Percentiles rank a stretch among this genome's conserved stretches.
phyloP scores from a whole-genome alignment of 2,797 vertebrate genomes.

The Brachyrhaphis roseni region DNA sequence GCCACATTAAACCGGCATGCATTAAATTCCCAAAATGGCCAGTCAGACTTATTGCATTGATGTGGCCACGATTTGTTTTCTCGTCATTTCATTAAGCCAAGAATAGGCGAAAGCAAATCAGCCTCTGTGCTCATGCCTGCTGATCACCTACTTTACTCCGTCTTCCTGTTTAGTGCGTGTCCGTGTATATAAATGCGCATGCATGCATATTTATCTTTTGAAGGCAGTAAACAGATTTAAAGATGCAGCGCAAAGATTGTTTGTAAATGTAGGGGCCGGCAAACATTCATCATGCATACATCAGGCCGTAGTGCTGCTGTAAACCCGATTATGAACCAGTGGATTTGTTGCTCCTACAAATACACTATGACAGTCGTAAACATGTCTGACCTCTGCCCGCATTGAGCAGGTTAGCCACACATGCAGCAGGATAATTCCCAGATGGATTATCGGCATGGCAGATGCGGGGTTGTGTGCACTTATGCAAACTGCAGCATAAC shows the following conservation, averaged over 20 bases:
- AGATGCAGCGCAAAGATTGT: constrained; percentile 29
- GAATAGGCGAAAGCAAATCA: constrained; percentile 25
- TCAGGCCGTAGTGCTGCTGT: constrained; percentile 4
- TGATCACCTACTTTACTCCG: constrained; percentile 42
- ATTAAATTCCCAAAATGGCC: constrained; percentile 44
- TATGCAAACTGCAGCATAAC: constrained; percentile 26
- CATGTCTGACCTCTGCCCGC: constrained; percentile 38
- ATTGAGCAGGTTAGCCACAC: constrained; percentile 14
- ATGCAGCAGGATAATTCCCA: neutral
- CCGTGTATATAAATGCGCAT: neutral
- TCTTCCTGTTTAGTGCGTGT: neutral
- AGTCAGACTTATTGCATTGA: constrained; percentile 37
- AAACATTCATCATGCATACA: neutral
- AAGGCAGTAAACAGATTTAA: constrained; percentile 43
- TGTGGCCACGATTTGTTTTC: constrained; percentile 44
- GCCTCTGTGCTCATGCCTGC: constrained; percentile 33
- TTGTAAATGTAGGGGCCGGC: constrained; percentile 27
- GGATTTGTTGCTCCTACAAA: constrained; percentile 1
- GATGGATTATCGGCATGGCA: constrained; percentile 31
- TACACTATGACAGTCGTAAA: neutral
- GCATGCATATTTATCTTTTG: constrained; percentile 19
- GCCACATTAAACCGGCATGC: constrained; percentile 46
- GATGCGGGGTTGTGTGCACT: constrained; percentile 15
- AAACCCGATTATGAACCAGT: constrained; percentile 29
- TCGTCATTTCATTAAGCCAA: constrained; percentile 51